Percentiles rank a stretch among this genome's conserved stretches.
Evolutionary conservation across 2,797 vertebrate genomes (phyloP).

Genomic region (Notoglanidium macrostoma): DNA sequence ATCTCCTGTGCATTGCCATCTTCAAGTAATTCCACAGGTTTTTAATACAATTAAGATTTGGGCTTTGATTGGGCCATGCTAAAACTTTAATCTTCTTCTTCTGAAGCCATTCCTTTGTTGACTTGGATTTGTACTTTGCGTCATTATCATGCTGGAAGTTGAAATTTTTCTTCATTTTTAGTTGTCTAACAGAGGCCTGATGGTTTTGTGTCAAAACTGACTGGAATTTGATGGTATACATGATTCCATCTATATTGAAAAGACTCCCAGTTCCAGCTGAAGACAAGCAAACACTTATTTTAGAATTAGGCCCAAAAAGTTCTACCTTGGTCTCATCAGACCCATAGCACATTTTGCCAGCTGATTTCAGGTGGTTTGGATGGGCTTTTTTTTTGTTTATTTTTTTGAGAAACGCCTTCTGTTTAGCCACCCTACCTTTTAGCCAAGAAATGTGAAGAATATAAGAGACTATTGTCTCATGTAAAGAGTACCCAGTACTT

Average conservation of each 20-base stretch:
- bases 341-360: background rate
- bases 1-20: too few species aligned
- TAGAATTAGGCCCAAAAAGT: background rate
- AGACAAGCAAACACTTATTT: background rate
- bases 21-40: background rate
- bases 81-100: background rate
- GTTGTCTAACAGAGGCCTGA: background rate
- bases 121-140: background rate
- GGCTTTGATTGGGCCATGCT: background rate
- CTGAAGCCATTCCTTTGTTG: background rate
- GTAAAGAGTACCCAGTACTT: background rate
- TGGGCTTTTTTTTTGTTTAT: background rate
- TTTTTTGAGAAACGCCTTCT: background rate
- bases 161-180: background rate
- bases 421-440: background rate
- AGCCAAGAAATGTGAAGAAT: background rate
- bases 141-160: background rate
- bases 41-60: background rate
- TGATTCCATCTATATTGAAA: background rate
- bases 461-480: background rate
- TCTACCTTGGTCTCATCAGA: background rate
- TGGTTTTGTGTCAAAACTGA: background rate
- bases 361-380: background rate
- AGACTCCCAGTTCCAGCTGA: background rate
- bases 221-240: background rate